A percentile compares a stretch with the other conserved stretches of the same genome.
phyloP scores from a whole-genome alignment of 2,888 invertebrate species.

The Cheilosia soror region DNA sequence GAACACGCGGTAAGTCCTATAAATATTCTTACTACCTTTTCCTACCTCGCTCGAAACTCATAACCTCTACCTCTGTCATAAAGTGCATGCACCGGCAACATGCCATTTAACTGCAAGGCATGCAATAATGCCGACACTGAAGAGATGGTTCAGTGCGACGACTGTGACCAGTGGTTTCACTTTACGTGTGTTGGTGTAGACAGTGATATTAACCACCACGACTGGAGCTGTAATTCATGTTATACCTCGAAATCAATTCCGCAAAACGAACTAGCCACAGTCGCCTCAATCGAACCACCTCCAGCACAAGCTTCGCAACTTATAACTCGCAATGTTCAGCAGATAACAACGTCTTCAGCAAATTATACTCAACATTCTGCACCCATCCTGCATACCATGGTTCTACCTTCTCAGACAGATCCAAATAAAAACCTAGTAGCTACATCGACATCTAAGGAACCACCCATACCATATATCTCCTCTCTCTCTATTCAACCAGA shows the following conservation, averaged over 20 bases:
- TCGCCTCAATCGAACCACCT: not conserved
- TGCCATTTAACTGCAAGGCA: not conserved
- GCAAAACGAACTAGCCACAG: no score
- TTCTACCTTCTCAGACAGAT: no score
- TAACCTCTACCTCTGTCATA: not conserved
- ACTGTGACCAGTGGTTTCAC: slow-evolving; percentile 11
- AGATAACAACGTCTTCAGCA: not conserved
- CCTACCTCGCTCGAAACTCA: no score
- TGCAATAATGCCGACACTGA: slow-evolving; percentile 8
- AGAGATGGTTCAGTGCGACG: not conserved
- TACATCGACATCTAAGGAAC: no score
- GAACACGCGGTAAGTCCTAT: no score
- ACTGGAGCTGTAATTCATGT: slow-evolving; percentile 1
- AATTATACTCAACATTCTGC: not conserved
- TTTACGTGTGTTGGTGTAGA: slow-evolving; percentile 4
- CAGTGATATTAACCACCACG: not conserved
- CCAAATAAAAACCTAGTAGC: no score
- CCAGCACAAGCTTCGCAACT: not conserved
- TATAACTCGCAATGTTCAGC: no score
- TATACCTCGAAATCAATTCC: no score
- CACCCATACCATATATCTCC: no score
- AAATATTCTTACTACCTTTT: no score
- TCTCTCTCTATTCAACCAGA: no score
- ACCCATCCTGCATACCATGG: no score
- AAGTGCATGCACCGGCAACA: not conserved